A percentile compares a stretch with the other conserved stretches of the same genome.
Evolutionary conservation across 2,797 vertebrate species (phyloP).

Genomic region (Anas flavirostris): DNA sequence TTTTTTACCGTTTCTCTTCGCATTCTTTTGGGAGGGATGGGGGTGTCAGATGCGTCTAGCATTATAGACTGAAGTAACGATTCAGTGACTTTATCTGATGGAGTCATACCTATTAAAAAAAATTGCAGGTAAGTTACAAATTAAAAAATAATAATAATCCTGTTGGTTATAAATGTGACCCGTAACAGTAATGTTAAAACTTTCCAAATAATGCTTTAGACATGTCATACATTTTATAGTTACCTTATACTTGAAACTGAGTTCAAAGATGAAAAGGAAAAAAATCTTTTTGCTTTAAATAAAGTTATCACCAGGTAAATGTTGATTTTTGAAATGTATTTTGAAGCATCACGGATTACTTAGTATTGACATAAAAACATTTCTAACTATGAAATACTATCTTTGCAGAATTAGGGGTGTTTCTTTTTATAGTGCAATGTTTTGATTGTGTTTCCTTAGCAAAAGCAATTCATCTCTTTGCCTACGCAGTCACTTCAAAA

Average conservation of each 20-base stretch:
- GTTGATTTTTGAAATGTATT: not conserved
- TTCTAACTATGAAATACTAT: not conserved
- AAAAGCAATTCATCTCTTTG: constrained; percentile 31
- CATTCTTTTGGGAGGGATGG: constrained; percentile 78
- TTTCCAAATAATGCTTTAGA: not conserved
- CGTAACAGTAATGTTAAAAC: not conserved
- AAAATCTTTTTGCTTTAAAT: not conserved
- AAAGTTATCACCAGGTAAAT: not conserved
- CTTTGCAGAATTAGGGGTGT: not conserved
- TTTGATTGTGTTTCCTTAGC: constrained; percentile 51
- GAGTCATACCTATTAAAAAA: constrained; percentile 77
- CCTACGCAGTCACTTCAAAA: not conserved
- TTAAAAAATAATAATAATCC: not conserved
- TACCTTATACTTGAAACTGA: not conserved
- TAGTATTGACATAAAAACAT: not conserved
- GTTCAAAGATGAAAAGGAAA: not conserved
- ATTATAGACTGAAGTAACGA: constrained; percentile 40
- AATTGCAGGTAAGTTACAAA: not conserved
- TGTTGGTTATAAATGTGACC: not conserved
- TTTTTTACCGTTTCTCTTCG: constrained; percentile 75
- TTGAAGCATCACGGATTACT: not conserved
- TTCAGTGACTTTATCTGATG: constrained; percentile 65
- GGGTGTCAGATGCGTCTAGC: constrained; percentile 62
- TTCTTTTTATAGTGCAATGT: constrained; percentile 37
- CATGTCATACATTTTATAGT: not conserved